A percentile compares a stretch with the other conserved stretches of the same genome.
phyloP scores from a whole-genome alignment of 2,888 invertebrate genomes.

The Nomada goodeniana region DNA sequence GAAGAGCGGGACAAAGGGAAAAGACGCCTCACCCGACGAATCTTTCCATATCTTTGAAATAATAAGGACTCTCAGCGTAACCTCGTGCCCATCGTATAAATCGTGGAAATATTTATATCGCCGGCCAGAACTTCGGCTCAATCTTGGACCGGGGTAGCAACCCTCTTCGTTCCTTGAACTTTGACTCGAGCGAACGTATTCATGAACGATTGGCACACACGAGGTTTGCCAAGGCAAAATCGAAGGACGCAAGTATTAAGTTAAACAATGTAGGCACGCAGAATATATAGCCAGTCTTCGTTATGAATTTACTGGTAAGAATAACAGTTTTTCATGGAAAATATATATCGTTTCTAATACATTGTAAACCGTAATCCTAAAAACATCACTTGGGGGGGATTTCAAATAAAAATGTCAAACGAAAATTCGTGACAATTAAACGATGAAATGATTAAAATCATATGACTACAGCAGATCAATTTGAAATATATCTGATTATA shows the following conservation, averaged over 20 bases:
- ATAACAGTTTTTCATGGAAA: not conserved
- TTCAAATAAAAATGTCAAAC: not conserved
- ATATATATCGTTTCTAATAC: not conserved
- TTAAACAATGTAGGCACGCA: not conserved
- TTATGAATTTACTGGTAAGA: not conserved
- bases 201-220: not conserved
- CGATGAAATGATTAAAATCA: not conserved
- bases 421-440: not conserved
- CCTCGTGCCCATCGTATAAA: constrained; percentile 49
- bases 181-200: constrained; percentile 3
- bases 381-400: not conserved
- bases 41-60: constrained; percentile 60
- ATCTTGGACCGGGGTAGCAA: constrained; percentile 5
- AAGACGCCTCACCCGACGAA: constrained; percentile 25
- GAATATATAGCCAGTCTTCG: not conserved
- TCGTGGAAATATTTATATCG: constrained; percentile 68
- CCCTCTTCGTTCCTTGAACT: constrained; percentile 15
- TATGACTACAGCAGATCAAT: not conserved
- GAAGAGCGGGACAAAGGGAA: constrained; percentile 12
- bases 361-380: not conserved
- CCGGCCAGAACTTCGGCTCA: not conserved
- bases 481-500: no score
- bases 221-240: not conserved
- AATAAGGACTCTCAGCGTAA: constrained; percentile 57
- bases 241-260: not conserved